Conservation (phyloP, 1,140 invertebrate species). For the Nymphalis io region DNA sequence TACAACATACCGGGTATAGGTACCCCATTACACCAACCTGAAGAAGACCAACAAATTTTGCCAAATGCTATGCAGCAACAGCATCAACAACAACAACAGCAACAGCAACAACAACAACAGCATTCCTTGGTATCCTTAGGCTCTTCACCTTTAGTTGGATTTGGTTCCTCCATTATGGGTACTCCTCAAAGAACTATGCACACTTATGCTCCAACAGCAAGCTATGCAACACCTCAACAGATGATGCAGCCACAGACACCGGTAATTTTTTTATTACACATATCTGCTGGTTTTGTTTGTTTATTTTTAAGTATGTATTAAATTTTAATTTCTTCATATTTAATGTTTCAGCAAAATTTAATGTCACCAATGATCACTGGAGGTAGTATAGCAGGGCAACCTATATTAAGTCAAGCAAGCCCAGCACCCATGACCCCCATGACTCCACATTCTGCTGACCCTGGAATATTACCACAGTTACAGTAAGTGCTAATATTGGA, state of each 20-base stretch:
- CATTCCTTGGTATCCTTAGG: constrained; percentile 83
- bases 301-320: not conserved
- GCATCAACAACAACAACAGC: constrained; percentile 85
- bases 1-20: constrained; percentile 94
- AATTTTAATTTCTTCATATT: not conserved
- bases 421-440: constrained; percentile 95
- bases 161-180: constrained; percentile 75
- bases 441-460: constrained; percentile 96
- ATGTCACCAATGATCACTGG: constrained; percentile 90
- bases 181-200: constrained; percentile 87
- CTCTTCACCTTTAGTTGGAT: constrained; percentile 78
- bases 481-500: too few species aligned
- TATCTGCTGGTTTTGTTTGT: not conserved
- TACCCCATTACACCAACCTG: constrained; percentile 93
- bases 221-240: constrained; percentile 86
- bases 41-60: constrained; percentile 93
- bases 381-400: constrained; percentile 70
- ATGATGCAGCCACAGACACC: constrained; percentile 94
- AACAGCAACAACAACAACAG: constrained; percentile 68
- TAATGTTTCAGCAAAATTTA: constrained; percentile 87
- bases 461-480: constrained; percentile 95
- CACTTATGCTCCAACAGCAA: constrained; percentile 84
- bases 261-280: constrained; percentile 77
- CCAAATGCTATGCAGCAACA: constrained; percentile 91
- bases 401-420: constrained; percentile 82